Evolutionary conservation across 2,888 invertebrate genomes (phyloP).

Genomic region (Melikaiella ostensackeni): DNA sequence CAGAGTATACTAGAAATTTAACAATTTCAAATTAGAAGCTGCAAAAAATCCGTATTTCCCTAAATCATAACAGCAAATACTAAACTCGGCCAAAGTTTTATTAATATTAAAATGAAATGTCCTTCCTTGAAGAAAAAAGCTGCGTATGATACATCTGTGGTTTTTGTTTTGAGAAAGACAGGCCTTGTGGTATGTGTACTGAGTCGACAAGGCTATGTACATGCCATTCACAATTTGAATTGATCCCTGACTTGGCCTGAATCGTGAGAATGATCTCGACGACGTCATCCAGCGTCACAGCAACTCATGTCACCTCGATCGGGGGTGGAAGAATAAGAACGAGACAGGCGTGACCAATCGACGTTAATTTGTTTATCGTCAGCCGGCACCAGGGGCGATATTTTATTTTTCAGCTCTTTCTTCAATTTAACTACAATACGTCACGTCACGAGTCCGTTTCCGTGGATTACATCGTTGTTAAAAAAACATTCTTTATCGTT

Average conservation of each 20-base stretch:
- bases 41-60: too few relatives aligned
- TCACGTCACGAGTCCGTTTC: not conserved
- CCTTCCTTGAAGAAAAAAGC: too few relatives aligned
- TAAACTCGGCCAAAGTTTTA: too few relatives aligned
- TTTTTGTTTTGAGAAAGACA: not conserved
- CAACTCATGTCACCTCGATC: conserved; percentile 26
- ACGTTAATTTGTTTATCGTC: conserved; percentile 28
- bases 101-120: too few relatives aligned
- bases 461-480: not conserved
- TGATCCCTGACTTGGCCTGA: conserved; percentile 67
- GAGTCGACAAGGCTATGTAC: conserved; percentile 48
- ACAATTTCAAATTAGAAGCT: too few relatives aligned
- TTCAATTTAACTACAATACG: conserved; percentile 25
- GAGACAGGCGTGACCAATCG: conserved; percentile 40
- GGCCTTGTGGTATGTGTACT: not conserved
- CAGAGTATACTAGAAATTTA: too few relatives aligned
- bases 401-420: conserved; percentile 29
- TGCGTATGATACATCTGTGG: not conserved
- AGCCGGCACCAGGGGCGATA: conserved; percentile 20
- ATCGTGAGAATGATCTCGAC: conserved; percentile 64
- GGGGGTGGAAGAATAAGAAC: conserved; percentile 27
- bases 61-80: too few relatives aligned
- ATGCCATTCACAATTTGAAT: conserved; percentile 65
- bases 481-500: conserved; percentile 29
- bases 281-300: conserved; percentile 59